phyloP scores from a whole-genome alignment of 2,113 vertebrate genomes.

The Urocolius indicus region DNA sequence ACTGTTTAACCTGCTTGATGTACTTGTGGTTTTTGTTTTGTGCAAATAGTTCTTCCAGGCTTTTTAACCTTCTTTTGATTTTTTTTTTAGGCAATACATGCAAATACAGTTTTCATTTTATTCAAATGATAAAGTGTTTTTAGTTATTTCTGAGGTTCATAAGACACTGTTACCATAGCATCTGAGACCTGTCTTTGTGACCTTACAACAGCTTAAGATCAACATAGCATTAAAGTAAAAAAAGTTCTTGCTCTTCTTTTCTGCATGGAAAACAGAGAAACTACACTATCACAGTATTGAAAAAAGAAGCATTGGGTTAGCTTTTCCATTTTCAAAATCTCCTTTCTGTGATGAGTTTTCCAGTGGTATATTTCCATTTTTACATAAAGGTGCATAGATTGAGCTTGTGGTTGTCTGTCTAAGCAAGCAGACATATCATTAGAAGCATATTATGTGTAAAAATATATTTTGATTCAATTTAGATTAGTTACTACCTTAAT shows the following conservation, averaged over 20 bases:
- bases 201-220: not conserved
- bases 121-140: not conserved
- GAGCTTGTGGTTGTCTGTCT: not conserved
- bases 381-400: not conserved
- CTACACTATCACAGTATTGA: not conserved
- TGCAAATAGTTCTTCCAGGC: not conserved
- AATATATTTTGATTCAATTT: not conserved
- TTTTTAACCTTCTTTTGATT: not conserved
- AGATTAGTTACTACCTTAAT: slow-evolving; percentile 20
- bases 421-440: not conserved
- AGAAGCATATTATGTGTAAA: not conserved
- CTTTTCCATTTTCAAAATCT: not conserved
- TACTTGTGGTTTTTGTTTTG: not conserved
- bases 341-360: not conserved
- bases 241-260: not conserved
- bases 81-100: not conserved
- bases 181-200: not conserved
- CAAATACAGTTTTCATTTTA: not conserved
- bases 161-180: not conserved
- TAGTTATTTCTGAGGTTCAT: not conserved
- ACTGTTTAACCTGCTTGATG: not conserved
- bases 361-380: not conserved
- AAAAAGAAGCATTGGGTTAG: not conserved
- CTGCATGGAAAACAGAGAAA: not conserved
- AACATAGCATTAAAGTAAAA: not conserved